Evolutionary conservation across 2,797 vertebrate genomes (phyloP).

Genomic region (Luscinia megarhynchos): DNA sequence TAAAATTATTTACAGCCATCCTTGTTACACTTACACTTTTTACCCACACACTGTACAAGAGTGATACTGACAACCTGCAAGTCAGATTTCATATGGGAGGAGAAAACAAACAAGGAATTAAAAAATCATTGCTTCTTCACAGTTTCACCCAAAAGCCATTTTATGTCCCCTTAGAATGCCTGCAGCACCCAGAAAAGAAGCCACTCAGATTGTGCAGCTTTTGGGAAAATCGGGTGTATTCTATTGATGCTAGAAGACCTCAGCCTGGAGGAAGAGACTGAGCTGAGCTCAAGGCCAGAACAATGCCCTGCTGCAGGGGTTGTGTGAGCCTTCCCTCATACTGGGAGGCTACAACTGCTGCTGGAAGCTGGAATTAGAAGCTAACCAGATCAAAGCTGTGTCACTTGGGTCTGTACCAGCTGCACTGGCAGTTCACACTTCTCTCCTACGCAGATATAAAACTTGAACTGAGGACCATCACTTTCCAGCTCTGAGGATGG

Average conservation of each 20-base stretch:
- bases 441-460: not conserved
- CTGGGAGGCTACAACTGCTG: not conserved
- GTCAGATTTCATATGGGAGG: not conserved
- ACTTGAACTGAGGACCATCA: not conserved
- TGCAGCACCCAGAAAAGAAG: not conserved
- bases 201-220: not conserved
- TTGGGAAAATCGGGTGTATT: not conserved
- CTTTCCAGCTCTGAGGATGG: not conserved
- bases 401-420: not conserved
- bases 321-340: not conserved
- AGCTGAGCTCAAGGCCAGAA: not conserved
- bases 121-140: not conserved
- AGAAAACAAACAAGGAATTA: not conserved
- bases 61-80: not conserved
- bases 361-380: not conserved
- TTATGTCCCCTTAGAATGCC: not conserved
- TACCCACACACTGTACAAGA: not conserved
- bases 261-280: not conserved
- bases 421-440: not conserved
- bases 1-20: not conserved
- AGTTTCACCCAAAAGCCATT: not conserved
- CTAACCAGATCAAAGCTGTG: not conserved
- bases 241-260: not conserved
- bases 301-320: fast-evolving
- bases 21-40: not conserved